A percentile compares a stretch with the other conserved stretches of the same genome.
Conservation (phyloP, 2,797 vertebrate genomes). For the Takifugu rubripes region DNA sequence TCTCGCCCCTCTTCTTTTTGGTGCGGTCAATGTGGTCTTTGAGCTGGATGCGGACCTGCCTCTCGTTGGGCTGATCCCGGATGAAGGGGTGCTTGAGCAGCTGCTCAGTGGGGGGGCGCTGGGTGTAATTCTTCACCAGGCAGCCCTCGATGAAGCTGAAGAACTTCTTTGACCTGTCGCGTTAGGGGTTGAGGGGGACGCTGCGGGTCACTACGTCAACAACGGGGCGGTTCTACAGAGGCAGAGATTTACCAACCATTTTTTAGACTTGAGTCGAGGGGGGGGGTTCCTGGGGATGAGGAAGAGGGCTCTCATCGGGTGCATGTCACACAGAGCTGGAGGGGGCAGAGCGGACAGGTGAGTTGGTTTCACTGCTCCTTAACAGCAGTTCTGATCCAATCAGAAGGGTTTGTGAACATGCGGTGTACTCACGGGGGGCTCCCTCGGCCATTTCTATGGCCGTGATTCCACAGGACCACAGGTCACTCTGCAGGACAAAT, state of each 20-base stretch:
- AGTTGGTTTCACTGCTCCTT: not conserved
- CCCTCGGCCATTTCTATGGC: slow-evolving; percentile 99
- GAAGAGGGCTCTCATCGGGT: slow-evolving; percentile 99
- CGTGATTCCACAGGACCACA: slow-evolving; percentile 98
- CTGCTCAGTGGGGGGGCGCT: slow-evolving; percentile 94
- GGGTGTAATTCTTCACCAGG: slow-evolving; percentile 98
- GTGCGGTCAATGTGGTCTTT: slow-evolving; percentile 99
- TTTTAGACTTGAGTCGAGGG: slow-evolving; percentile 98
- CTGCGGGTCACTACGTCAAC: accelerated
- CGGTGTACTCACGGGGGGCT: slow-evolving; percentile 89
- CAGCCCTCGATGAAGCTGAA: slow-evolving; percentile 98
- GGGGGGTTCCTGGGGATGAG: slow-evolving; percentile 98
- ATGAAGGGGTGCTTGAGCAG: slow-evolving; percentile 97
- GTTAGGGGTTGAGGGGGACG: not conserved
- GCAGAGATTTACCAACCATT: slow-evolving; percentile 80
- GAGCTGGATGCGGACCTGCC: slow-evolving; percentile 98
- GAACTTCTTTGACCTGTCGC: slow-evolving; percentile 94
- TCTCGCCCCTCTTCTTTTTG: slow-evolving; percentile 98
- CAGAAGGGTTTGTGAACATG: not conserved
- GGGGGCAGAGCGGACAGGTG: slow-evolving; percentile 23
- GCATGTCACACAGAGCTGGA: slow-evolving; percentile 97
- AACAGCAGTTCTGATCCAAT: not conserved
- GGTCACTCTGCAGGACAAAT: slow-evolving; percentile 85
- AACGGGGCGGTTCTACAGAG: accelerated
- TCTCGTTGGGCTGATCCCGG: slow-evolving; percentile 97